Conservation (phyloP, 2,797 vertebrate species). For the Sebastiscus tertius region DNA sequence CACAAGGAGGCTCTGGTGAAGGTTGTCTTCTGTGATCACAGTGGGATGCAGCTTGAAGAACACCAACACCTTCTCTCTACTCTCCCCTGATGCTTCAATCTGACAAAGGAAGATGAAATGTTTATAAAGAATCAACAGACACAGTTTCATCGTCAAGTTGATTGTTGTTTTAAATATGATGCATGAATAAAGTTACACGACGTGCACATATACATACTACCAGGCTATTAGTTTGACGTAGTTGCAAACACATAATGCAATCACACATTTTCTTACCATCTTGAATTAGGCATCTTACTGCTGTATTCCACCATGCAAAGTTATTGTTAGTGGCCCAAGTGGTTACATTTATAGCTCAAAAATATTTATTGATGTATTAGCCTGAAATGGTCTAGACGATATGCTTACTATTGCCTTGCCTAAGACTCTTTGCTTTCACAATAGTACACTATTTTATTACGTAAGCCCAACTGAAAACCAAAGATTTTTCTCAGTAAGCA, state of each 20-base stretch:
- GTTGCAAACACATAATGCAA: not conserved
- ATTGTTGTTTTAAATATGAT: not conserved
- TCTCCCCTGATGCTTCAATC: constrained; percentile 85
- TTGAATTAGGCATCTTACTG: too few relatives aligned
- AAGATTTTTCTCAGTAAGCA: too few relatives aligned
- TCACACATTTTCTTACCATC: not conserved
- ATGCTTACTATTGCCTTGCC: too few relatives aligned
- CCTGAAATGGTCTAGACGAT: too few relatives aligned
- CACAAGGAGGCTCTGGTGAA: constrained; percentile 91
- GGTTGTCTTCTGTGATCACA: constrained; percentile 93
- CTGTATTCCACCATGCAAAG: too few relatives aligned
- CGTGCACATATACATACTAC: not conserved
- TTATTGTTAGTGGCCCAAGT: too few relatives aligned
- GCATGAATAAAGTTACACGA: not conserved
- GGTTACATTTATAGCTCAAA: too few relatives aligned
- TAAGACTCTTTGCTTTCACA: too few relatives aligned
- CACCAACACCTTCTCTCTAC: constrained; percentile 88
- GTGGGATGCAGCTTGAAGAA: constrained; percentile 96
- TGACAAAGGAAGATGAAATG: constrained; percentile 46
- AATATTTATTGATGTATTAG: too few relatives aligned
- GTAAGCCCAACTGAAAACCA: too few relatives aligned
- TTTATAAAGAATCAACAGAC: not conserved
- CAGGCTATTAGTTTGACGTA: not conserved
- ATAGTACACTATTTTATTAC: too few relatives aligned
- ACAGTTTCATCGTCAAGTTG: not conserved